Evolutionary conservation across 2,797 vertebrate species (phyloP).

Genomic region (Typhlichthys eigenmanni): DNA sequence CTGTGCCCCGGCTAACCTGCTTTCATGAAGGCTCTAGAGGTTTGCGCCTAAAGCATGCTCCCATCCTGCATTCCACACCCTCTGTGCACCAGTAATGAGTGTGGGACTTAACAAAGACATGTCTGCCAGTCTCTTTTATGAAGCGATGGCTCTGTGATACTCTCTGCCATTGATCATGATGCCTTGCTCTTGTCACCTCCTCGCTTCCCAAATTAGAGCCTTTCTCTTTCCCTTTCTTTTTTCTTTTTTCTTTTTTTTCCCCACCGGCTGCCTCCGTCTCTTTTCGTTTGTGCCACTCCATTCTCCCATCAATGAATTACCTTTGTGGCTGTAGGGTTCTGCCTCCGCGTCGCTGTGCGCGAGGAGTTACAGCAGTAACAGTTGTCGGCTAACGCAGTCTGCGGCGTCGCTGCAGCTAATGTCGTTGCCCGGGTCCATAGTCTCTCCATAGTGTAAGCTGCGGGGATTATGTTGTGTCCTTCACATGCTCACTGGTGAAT

Average conservation of each 20-base stretch:
- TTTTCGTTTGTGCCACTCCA: constrained; percentile 7
- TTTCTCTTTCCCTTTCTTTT: constrained; percentile 36
- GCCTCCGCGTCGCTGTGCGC: constrained; percentile 14
- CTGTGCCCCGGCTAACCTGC: constrained; percentile 60
- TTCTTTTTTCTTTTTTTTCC: constrained; percentile 1
- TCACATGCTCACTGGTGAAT: constrained; percentile 68
- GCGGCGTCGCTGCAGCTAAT: constrained; percentile 43
- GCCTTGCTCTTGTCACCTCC: constrained; percentile 59
- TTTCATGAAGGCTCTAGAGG: constrained; percentile 63
- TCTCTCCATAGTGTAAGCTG: constrained; percentile 51
- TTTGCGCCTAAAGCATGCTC: constrained; percentile 60
- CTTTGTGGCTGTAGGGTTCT: constrained; percentile 9
- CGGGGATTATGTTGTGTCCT: constrained; percentile 72
- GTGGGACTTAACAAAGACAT: constrained; percentile 69
- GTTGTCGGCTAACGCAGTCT: constrained; percentile 51
- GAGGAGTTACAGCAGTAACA: constrained; percentile 28
- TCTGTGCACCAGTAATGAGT: constrained; percentile 67
- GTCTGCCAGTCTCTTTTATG: constrained; percentile 54
- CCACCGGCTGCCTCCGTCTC: constrained; percentile 3
- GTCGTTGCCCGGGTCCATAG: constrained; percentile 35
- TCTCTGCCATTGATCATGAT: constrained; percentile 60
- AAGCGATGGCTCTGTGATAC: constrained; percentile 62
- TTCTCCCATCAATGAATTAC: constrained; percentile 38
- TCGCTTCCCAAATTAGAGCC: constrained; percentile 56
- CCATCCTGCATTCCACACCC: constrained; percentile 49